Evolutionary conservation across 2,797 vertebrate genomes (phyloP), one percentile per base, ranked within the genome.

Genomic region (Melanotaenia trifasciata): DNA sequence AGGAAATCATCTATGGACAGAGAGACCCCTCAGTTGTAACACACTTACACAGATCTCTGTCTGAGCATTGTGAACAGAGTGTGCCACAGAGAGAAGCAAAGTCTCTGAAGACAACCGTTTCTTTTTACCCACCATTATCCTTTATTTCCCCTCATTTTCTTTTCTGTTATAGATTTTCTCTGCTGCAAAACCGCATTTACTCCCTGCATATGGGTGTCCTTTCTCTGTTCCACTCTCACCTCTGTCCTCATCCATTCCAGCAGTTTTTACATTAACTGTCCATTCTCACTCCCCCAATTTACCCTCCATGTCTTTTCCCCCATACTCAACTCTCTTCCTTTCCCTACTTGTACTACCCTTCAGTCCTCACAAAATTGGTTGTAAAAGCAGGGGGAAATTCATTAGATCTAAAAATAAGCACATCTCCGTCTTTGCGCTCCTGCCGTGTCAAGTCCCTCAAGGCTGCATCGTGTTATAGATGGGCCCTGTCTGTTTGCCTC

Each of bases 341-440:
- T 47, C 66, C 70, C 50, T 67, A 38, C 43, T 40, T 59, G 38
- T 40, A n/a, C 33, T 24, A 35, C 38, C 36, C 13, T 35, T 32
- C 68, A 66, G 16, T 68, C 58, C 62, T 20, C 38, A 63, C 32
- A 64, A 75, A 58, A 76, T 66, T 64, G 78, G 71, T 76, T 76
- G 78, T 85, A 88, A 82, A 81, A 89, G 80, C 45, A 26, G 63
- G 75, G 84, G 83, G 87, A 93, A 89, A 91, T 94, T 94, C 90
- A 94, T 94, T 92, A 91, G 83, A 73, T 89, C 92, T 93, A 94
- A 94, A 94, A 94, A 94, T 94, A 94, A 85, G 80, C 78, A 14
- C 47, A 53, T 74, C 80, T 85, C 83, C 83, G 58, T 84, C 68
- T 81, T 88, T 65, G 81, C 75, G 81, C 84, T 84, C 72, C 74